These are phyloP conservation scores for Agapetus fuscipes DNA, from an alignment of 2,888 invertebrate species.

Conservation along the genomic window DNA sequence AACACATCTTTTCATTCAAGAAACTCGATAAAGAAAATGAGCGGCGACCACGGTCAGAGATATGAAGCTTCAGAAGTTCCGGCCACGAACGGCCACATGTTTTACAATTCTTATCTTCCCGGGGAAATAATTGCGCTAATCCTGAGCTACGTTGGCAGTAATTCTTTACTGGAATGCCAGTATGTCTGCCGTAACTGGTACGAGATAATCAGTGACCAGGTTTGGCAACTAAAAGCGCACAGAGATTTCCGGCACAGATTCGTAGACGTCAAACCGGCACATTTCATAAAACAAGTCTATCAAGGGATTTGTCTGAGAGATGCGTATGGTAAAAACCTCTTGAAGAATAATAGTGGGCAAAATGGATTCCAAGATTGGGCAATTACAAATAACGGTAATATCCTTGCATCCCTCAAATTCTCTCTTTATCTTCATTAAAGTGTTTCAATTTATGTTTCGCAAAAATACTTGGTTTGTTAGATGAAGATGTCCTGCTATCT, in stretches of 20 bases:
- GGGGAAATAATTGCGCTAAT: slow-evolving; percentile 39
- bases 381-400: slow-evolving; percentile 25
- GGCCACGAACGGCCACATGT: slow-evolving; percentile 29
- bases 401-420: too few relatives aligned
- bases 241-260: slow-evolving; percentile 23
- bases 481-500: too few relatives aligned
- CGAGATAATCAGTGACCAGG: slow-evolving; percentile 31
- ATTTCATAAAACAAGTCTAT: slow-evolving; percentile 28
- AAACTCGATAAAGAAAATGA: too few relatives aligned
- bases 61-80: slow-evolving; percentile 6
- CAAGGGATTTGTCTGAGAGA: slow-evolving; percentile 32
- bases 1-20: too few relatives aligned
- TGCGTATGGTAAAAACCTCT: slow-evolving; percentile 37
- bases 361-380: slow-evolving; percentile 33
- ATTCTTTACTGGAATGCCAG: slow-evolving; percentile 31
- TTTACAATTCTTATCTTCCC: slow-evolving; percentile 33
- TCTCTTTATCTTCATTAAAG: too few relatives aligned
- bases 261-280: slow-evolving; percentile 24
- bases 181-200: slow-evolving; percentile 44
- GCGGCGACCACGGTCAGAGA: too few relatives aligned
- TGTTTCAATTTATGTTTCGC: too few relatives aligned
- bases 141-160: slow-evolving; percentile 31
- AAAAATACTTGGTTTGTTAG: too few relatives aligned
- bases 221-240: slow-evolving; percentile 34
- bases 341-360: slow-evolving; percentile 43